Conservation (phyloP, 2,797 vertebrate species). For the Trachops cirrhosus region DNA sequence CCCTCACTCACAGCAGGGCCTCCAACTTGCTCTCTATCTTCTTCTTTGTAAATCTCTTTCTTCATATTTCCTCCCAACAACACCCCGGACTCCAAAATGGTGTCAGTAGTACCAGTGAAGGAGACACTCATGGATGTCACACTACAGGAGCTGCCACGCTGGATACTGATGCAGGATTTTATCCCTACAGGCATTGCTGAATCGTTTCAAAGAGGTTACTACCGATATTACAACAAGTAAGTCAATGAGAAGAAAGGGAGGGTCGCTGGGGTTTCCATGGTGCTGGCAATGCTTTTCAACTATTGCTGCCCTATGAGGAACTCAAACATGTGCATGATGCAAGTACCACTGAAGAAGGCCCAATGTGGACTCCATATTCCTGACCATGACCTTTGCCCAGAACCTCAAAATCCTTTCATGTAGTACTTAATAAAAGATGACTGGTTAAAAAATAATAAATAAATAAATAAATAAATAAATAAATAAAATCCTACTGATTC, state of each 20-base stretch:
- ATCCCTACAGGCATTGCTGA: neutral
- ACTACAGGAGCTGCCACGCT: neutral
- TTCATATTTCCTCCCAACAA: neutral
- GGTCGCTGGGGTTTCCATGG: neutral
- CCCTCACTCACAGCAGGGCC: neutral
- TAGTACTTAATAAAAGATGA: neutral
- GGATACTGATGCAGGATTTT: neutral
- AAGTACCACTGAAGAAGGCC: neutral
- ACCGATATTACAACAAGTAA: neutral
- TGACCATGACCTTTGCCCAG: neutral
- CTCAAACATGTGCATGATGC: neutral
- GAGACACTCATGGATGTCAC: neutral
- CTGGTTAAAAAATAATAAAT: neutral
- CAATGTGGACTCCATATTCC: neutral
- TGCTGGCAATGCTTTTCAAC: neutral
- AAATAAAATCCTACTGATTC: neutral
- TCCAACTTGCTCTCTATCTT: neutral
- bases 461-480: neutral
- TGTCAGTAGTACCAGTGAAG: neutral
- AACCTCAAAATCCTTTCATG: neutral
- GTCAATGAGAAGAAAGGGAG: neutral
- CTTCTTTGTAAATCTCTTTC: neutral
- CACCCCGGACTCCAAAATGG: neutral
- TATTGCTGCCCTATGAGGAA: neutral
- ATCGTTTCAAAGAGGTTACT: neutral